Evolutionary conservation across 92 coral and sea anemone genomes (phyloP).

Genomic region (Umimayanthus chanpuru): DNA sequence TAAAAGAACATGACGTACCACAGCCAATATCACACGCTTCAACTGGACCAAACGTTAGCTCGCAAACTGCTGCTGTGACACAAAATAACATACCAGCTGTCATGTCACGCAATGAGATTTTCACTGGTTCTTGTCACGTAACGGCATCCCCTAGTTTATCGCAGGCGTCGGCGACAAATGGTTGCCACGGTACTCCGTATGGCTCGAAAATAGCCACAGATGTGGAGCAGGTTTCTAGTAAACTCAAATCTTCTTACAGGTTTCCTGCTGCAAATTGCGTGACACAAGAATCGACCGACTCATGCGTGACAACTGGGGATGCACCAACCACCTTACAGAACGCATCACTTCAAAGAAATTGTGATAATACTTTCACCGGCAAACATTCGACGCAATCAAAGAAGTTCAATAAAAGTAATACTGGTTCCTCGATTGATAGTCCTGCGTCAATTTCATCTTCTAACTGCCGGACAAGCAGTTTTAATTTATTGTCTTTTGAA

Average conservation of each 20-base stretch:
- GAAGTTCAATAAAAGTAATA: neutral
- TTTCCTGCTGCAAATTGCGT: neutral
- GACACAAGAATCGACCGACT: neutral
- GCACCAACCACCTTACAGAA: neutral
- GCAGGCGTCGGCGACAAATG: neutral
- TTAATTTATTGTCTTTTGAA: neutral
- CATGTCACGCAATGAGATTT: neutral
- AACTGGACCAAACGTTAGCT: neutral
- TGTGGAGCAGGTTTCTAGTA: neutral
- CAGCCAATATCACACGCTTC: neutral
- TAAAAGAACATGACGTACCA: neutral
- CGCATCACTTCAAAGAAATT: neutral
- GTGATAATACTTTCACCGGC: neutral
- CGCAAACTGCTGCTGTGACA: neutral
- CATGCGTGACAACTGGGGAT: neutral
- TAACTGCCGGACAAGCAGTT: neutral
- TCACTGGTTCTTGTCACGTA: neutral
- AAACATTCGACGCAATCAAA: neutral
- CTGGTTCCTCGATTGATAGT: neutral
- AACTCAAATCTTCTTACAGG: neutral
- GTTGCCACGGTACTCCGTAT: neutral
- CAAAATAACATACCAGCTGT: neutral
- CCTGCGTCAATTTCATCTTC: neutral
- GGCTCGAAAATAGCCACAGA: neutral
- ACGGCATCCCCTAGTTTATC: neutral